phyloP scores from a whole-genome alignment of 2,888 invertebrate species.

The Eupithecia pulchellata region DNA sequence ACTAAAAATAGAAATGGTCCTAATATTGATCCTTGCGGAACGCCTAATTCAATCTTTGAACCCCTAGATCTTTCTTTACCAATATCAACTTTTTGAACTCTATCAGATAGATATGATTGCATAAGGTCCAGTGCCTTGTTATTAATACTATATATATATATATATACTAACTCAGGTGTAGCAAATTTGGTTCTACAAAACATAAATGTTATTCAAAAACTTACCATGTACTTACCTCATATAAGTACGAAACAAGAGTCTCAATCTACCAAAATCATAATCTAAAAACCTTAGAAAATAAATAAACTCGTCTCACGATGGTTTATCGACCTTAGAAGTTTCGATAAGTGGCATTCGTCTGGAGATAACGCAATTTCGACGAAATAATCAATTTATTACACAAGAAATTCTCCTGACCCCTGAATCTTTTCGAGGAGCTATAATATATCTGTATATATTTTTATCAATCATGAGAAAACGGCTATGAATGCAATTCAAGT shows the following conservation, averaged over 20 bases:
- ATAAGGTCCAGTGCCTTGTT: too few species aligned
- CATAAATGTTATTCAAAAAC: neutral
- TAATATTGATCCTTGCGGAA: too few species aligned
- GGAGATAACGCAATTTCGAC: slow-evolving; percentile 16
- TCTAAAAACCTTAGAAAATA: neutral
- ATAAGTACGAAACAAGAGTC: neutral
- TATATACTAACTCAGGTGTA: too few species aligned
- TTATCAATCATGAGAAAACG: neutral
- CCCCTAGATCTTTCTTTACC: too few species aligned
- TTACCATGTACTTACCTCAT: too few species aligned
- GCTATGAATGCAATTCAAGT: neutral
- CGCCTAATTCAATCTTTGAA: too few species aligned
- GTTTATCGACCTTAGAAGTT: slow-evolving; percentile 9
- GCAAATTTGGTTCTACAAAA: too few species aligned
- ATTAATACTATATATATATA: too few species aligned
- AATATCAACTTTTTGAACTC: too few species aligned
- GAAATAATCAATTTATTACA: slow-evolving; percentile 25
- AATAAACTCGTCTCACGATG: neutral
- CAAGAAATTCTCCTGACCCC: slow-evolving; percentile 7
- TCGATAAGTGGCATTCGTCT: slow-evolving; percentile 1
- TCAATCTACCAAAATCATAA: neutral
- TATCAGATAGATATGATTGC: too few species aligned
- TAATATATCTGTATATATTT: neutral
- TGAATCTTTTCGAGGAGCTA: neutral
- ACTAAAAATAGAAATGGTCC: too few species aligned